A percentile compares a stretch with the other conserved stretches of the same genome.
phyloP scores from a whole-genome alignment of 2,888 invertebrate genomes.

The Germaria angustata region DNA sequence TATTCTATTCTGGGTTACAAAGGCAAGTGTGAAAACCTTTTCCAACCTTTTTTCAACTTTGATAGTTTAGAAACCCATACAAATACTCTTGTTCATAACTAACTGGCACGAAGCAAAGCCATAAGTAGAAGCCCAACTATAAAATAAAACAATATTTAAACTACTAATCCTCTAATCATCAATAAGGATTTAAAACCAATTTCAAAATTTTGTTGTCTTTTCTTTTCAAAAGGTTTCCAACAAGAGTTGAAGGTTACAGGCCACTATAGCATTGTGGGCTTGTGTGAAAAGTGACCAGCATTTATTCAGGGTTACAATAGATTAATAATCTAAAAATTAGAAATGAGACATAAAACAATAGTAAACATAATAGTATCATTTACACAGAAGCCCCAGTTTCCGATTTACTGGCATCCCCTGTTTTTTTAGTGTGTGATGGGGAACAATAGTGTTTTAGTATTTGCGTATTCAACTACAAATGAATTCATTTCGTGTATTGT shows the following conservation, averaged over 20 bases:
- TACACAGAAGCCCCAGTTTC: slow-evolving; percentile 55
- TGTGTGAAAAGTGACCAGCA: slow-evolving; percentile 38
- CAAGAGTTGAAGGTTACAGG: slow-evolving; percentile 34
- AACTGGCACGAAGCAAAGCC: not conserved
- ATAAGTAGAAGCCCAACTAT: slow-evolving; percentile 43
- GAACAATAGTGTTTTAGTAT: not conserved
- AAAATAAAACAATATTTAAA: slow-evolving; percentile 30
- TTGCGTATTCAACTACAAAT: not conserved
- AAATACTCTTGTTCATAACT: not conserved
- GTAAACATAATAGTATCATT: slow-evolving; percentile 63
- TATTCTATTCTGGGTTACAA: slow-evolving; percentile 2
- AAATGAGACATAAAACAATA: slow-evolving; percentile 47
- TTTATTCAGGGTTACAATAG: slow-evolving; percentile 26
- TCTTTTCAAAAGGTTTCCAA: not conserved
- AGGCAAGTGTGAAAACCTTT: slow-evolving; percentile 66
- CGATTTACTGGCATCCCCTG: not conserved
- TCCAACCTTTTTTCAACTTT: slow-evolving; percentile 61
- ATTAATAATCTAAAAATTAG: slow-evolving; percentile 34
- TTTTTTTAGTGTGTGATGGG: not conserved
- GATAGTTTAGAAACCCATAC: slow-evolving; percentile 33
- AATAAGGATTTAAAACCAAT: slow-evolving; percentile 42
- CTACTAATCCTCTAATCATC: slow-evolving; percentile 56
- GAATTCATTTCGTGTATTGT: not conserved
- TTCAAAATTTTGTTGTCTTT: not conserved
- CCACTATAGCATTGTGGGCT: not conserved